Evolutionary conservation across 2,888 invertebrate genomes (phyloP).

Genomic region (Dryadula phaetusa): DNA sequence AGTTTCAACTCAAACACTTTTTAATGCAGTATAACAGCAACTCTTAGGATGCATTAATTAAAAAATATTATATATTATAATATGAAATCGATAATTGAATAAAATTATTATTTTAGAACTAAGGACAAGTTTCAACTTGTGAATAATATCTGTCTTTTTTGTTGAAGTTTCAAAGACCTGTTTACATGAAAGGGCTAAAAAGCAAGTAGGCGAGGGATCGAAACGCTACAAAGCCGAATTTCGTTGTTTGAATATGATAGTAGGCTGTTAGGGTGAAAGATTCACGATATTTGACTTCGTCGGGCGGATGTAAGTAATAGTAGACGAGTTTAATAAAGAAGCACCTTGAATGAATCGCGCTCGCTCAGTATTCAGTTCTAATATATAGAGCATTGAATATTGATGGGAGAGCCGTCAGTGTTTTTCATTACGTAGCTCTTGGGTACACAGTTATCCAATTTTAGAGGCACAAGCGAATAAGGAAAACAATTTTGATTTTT

Average conservation of each 20-base stretch:
- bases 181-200: slow-evolving; percentile 28
- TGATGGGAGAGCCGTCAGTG: neutral
- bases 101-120: neutral
- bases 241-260: slow-evolving; percentile 32
- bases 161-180: slow-evolving; percentile 2
- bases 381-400: slow-evolving; percentile 7
- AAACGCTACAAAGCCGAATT: slow-evolving; percentile 31
- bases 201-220: slow-evolving; percentile 28
- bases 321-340: slow-evolving; percentile 5
- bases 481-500: neutral
- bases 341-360: neutral
- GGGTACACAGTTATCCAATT: no score
- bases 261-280: slow-evolving; percentile 23
- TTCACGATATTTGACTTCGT: slow-evolving; percentile 12
- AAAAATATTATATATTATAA: no score
- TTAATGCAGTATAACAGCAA: no score
- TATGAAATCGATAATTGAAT: no score
- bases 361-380: neutral
- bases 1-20: no score
- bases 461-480: neutral
- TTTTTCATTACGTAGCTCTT: neutral
- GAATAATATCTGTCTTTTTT: slow-evolving; percentile 1
- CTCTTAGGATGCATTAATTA: no score
- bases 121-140: slow-evolving; percentile 7
- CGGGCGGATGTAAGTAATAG: neutral